Conservation (phyloP, 35 echinoderm and acorn worm species). For the Acanthaster planci region DNA sequence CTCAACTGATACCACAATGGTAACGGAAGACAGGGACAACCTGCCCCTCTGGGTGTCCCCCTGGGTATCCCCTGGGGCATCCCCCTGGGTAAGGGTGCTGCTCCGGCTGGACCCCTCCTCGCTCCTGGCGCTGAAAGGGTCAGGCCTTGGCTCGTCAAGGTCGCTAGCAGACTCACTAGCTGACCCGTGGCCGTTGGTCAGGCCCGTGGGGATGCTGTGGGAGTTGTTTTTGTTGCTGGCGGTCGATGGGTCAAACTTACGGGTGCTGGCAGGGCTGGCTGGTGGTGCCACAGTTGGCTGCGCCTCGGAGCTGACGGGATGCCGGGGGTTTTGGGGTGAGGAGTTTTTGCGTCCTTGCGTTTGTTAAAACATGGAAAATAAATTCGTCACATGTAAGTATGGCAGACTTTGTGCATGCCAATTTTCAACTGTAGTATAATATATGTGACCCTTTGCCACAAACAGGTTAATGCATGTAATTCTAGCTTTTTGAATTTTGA, state of each 20-base stretch:
- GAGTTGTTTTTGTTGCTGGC: neutral
- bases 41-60: slow-evolving; percentile 23
- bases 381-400: too few relatives aligned
- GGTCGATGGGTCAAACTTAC: neutral
- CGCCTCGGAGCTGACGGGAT: neutral
- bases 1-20: slow-evolving; percentile 57
- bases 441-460: too few relatives aligned
- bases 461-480: too few relatives aligned
- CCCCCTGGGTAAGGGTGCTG: neutral
- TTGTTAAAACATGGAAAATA: too few relatives aligned
- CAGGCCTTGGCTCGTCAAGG: neutral
- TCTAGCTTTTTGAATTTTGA: too few relatives aligned
- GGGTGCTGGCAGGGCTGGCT: slow-evolving; percentile 20
- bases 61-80: too few relatives aligned
- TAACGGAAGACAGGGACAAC: neutral
- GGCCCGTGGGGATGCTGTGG: slow-evolving; percentile 1
- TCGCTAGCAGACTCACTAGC: slow-evolving; percentile 6
- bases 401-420: too few relatives aligned
- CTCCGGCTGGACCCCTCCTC: neutral
- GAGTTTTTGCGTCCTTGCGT: neutral
- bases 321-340: neutral
- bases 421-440: too few relatives aligned
- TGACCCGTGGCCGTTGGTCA: slow-evolving; percentile 18
- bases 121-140: neutral
- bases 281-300: slow-evolving; percentile 12